Base-by-base conservation (phyloP, 1,140 invertebrate genomes). In the Wiebesia pumilae region DNA sequence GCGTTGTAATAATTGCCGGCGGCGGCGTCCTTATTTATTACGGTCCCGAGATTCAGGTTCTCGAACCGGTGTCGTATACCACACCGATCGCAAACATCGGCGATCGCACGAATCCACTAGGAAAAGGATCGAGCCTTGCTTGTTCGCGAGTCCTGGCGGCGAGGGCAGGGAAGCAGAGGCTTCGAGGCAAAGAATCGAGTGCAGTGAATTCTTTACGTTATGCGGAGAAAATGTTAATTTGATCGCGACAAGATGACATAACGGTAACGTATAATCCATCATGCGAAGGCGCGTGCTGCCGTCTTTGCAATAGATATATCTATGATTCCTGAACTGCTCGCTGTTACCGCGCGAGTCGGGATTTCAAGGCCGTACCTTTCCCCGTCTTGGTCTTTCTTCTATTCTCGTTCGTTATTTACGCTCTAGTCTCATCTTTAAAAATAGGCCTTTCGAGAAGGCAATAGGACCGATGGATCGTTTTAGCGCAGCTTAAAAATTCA, bases 341-440 rank as follows among this genome's bases (percentile, higher is more conserved):
- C 30, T 78, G 33, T n/a, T 67, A 40, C 35, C 33, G 51, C 10
- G 47, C 73, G 71, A 75, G 51, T 21, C 75, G 73, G 47, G 89
- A 91, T 77, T 91, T 90, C 91, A 91, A 91, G 90, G 91, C 88
- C 87, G 78, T 87, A 73, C 87, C 69, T 81, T 85, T 81, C 69
- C 69, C 78, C 85, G 6, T 65, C 65, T 67, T 24, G 54, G 30
- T 30, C 71, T 77, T 82, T 85, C 77, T 75, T 85, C 69, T 47
- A 84, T 85, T 87, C 86, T 87, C 67, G 69, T 71, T 85, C 83
- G n/a, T 71, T 80, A 81, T 75, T 80, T 62, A 51, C 33, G 69
- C 40, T 21, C 58, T 83, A 77, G 77, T 88, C n/a, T 83, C 81
- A 69, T 87, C 27, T 87, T 83, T 83, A 83, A 87, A 83, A 87